Conservation (phyloP, 1,140 invertebrate genomes). For the Calosoma granatense region DNA sequence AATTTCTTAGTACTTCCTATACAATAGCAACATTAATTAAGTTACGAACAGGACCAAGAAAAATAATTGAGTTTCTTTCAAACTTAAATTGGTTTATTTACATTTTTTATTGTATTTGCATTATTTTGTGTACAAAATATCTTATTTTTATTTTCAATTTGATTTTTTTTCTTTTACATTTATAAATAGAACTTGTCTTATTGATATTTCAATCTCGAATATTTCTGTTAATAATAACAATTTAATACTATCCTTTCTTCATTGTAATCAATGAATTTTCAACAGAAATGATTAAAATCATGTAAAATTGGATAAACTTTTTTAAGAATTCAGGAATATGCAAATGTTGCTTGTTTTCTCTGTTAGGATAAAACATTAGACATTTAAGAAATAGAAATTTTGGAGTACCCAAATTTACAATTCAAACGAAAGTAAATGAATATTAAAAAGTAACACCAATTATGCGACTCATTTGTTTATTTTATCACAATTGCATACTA, state of each 20-base stretch:
- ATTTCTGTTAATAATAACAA: too few relatives aligned
- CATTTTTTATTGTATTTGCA: constrained; percentile 18
- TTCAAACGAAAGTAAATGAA: constrained; percentile 1
- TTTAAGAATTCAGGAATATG: too few relatives aligned
- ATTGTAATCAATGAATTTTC: too few relatives aligned
- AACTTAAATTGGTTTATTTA: constrained; percentile 26
- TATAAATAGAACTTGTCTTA: too few relatives aligned
- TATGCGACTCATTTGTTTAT: neutral
- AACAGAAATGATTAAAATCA: too few relatives aligned
- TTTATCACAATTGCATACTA: neutral
- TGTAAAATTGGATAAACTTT: too few relatives aligned
- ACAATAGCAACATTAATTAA: constrained; percentile 21
- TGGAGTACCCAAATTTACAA: neutral
- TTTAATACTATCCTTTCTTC: too few relatives aligned
- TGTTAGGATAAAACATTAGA: neutral
- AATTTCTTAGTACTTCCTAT: too few relatives aligned
- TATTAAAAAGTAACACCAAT: neutral
- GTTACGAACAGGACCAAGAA: constrained; percentile 19
- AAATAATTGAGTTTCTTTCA: constrained; percentile 27
- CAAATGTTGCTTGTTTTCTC: too few relatives aligned
- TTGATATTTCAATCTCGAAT: too few relatives aligned
- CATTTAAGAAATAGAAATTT: neutral
- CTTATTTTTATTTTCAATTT: too few relatives aligned
- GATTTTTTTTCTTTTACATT: too few relatives aligned
- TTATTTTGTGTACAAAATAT: neutral